Conservation (phyloP, 2,113 vertebrate species). For the Elanus axillaris region DNA sequence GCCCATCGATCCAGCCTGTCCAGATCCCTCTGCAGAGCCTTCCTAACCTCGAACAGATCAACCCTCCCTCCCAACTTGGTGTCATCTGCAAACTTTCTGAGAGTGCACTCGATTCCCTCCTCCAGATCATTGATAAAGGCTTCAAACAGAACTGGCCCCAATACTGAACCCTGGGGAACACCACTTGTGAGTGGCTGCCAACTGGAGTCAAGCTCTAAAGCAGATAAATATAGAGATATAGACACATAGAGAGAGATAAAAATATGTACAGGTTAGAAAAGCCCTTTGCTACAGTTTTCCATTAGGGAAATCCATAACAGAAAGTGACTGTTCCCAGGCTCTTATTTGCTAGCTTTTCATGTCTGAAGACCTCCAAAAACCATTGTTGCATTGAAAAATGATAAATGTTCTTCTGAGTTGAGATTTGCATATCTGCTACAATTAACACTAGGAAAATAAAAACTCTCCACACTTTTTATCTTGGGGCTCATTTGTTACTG, state of each 20-base stretch:
- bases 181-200: no score
- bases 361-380: background rate
- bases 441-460: background rate
- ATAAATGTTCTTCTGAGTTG: background rate
- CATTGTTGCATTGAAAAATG: background rate
- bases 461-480: background rate
- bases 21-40: no score
- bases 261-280: background rate
- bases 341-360: background rate
- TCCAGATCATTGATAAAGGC: no score
- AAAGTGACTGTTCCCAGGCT: background rate
- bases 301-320: background rate
- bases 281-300: background rate
- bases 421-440: background rate
- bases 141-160: no score
- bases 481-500: background rate
- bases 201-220: background rate
- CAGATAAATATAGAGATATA: background rate
- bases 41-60: no score
- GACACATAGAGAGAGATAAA: background rate
- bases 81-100: no score
- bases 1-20: no score
- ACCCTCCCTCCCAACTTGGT: no score
- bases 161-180: no score
- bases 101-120: no score